These are phyloP conservation scores for Amitus sp. DNA, from an alignment of 2,888 invertebrate genomes.

Conservation along the genomic window DNA sequence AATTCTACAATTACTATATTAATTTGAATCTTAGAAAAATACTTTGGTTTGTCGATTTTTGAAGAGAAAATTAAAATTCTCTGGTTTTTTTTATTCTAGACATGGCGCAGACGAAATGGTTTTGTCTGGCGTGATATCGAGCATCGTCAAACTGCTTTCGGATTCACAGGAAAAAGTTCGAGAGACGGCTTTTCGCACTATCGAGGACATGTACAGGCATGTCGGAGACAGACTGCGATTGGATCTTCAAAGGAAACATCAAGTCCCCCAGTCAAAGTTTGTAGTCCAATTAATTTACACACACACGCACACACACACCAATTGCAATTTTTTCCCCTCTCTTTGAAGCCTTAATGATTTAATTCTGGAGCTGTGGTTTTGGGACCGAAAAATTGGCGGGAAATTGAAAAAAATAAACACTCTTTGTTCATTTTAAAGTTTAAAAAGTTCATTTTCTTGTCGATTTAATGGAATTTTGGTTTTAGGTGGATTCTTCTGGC, in stretches of 20 bases:
- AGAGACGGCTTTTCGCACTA: constrained; percentile 85
- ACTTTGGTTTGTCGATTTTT: neutral
- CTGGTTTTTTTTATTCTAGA: constrained; percentile 65
- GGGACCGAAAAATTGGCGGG: too few species aligned
- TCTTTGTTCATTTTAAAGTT: neutral
- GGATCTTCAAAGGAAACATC: constrained; percentile 84
- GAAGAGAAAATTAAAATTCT: neutral
- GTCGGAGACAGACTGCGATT: constrained; percentile 87
- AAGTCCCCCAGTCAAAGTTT: constrained; percentile 78
- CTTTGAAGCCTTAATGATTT: too few species aligned
- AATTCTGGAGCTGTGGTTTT: too few species aligned
- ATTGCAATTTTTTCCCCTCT: too few species aligned
- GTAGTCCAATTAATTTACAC: too few species aligned
- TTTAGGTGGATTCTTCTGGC: constrained; percentile 71
- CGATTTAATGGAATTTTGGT: neutral
- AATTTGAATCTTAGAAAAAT: too few species aligned
- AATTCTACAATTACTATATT: too few species aligned
- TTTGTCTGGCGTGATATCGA: constrained; percentile 83
- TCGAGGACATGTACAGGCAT: constrained; percentile 92
- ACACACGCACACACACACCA: too few species aligned
- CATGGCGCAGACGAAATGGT: constrained; percentile 87
- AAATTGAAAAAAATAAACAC: constrained; percentile 1
- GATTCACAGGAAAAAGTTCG: constrained; percentile 90
- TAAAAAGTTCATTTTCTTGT: neutral
- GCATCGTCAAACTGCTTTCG: constrained; percentile 82